Conservation (phyloP, 2,113 vertebrate species). For the Colius striatus region DNA sequence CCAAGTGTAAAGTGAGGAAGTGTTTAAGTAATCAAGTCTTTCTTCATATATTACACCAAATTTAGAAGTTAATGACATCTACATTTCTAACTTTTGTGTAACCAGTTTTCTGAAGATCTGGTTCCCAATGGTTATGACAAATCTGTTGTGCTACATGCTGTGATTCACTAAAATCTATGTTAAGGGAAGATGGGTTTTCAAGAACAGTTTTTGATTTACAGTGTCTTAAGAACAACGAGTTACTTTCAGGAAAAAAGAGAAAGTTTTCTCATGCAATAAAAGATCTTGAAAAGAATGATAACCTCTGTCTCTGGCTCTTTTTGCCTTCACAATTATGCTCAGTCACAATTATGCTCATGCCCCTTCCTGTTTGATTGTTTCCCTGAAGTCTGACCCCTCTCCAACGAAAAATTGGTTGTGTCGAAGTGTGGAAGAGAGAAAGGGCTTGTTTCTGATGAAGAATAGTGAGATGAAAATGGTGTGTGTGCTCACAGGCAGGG, state of each 20-base stretch:
- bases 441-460: neutral
- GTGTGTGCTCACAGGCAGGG: neutral
- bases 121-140: neutral
- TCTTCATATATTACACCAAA: neutral
- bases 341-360: neutral
- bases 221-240: neutral
- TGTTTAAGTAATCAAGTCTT: neutral
- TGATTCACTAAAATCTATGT: neutral
- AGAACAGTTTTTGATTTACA: neutral
- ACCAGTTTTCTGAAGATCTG: neutral
- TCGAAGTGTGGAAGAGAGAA: neutral
- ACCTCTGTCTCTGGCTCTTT: constrained; percentile 32
- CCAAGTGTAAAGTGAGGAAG: neutral
- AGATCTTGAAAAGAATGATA: neutral
- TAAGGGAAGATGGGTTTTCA: neutral
- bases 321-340: constrained; percentile 23
- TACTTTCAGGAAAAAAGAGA: neutral
- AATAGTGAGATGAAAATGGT: neutral
- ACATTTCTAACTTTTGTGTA: accelerated
- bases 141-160: neutral
- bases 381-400: neutral
- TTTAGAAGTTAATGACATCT: neutral
- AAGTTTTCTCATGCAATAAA: neutral
- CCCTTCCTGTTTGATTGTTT: neutral
- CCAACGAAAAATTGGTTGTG: neutral